Conservation (phyloP, 2,113 vertebrate genomes). For the Centropristis striata region DNA sequence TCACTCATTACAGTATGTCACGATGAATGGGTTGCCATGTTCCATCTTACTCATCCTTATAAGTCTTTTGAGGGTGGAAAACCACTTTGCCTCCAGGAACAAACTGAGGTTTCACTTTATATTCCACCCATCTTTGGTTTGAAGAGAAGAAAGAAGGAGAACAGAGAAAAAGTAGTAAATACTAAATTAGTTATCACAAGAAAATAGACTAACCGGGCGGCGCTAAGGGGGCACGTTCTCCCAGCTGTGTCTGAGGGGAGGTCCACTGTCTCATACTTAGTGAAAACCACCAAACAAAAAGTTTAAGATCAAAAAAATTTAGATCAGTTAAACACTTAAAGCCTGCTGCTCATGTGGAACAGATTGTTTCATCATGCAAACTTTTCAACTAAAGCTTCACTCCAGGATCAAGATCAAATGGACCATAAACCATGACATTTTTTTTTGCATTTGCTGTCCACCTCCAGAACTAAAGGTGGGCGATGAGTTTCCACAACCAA, state of each 20-base stretch:
- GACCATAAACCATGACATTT: background rate
- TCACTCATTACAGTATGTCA: conserved; percentile 26
- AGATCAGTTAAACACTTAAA: background rate
- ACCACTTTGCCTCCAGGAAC: background rate
- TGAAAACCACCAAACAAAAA: too few species aligned
- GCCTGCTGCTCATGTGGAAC: background rate
- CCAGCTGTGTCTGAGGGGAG: too few species aligned
- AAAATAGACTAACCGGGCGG: too few species aligned
- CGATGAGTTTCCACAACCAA: background rate
- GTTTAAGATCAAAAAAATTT: background rate
- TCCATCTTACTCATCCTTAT: background rate
- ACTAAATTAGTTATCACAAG: too few species aligned
- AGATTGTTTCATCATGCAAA: background rate
- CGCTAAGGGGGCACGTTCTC: too few species aligned
- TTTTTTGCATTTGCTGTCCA: background rate
- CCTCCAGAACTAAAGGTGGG: background rate
- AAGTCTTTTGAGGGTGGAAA: background rate
- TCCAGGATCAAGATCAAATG: background rate
- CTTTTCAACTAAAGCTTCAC: background rate
- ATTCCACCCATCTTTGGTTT: background rate
- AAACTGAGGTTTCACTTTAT: background rate
- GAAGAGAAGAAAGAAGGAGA: background rate
- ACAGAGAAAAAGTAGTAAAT: background rate
- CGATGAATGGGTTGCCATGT: conserved; percentile 9
- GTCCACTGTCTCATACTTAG: too few species aligned